These are phyloP conservation scores for Porphyrio hochstetteri DNA, from an alignment of 2,113 vertebrate species.

Conservation along the genomic window DNA sequence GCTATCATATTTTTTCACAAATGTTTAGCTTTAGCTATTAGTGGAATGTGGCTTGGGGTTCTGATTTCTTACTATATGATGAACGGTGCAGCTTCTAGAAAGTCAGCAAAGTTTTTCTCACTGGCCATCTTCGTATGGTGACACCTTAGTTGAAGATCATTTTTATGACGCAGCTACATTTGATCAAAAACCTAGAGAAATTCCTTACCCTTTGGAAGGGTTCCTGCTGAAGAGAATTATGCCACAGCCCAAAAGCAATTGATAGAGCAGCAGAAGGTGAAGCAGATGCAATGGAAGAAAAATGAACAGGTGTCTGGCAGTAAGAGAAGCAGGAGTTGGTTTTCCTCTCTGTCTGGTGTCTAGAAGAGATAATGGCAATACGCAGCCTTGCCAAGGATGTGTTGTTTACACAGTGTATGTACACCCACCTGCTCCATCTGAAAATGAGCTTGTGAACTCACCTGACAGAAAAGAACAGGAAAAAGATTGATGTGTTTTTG, in stretches of 20 bases:
- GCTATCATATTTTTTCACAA: neutral
- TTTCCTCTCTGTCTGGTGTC: constrained; percentile 38
- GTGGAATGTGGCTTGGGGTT: neutral
- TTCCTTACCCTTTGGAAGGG: neutral
- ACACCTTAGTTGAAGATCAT: neutral
- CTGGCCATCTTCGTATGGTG: neutral
- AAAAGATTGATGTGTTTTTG: neutral
- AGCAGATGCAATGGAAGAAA: constrained; percentile 50
- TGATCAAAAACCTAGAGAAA: neutral
- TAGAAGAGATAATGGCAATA: constrained; percentile 41
- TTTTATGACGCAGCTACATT: neutral
- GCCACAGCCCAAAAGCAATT: neutral
- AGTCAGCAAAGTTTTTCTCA: neutral
- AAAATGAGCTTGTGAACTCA: constrained; percentile 41
- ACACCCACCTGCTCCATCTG: constrained; percentile 17
- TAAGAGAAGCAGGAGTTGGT: constrained; percentile 3
- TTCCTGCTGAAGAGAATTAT: neutral
- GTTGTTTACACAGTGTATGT: constrained; percentile 24
- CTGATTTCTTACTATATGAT: neutral
- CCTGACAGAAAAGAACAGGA: constrained; percentile 12
- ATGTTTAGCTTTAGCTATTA: neutral
- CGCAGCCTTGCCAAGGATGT: constrained; percentile 16
- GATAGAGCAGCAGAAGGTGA: constrained; percentile 43
- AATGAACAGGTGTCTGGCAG: constrained; percentile 60
- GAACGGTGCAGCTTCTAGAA: neutral